phyloP scores from a whole-genome alignment of 1,140 invertebrate species.

The Papilio glaucus region DNA sequence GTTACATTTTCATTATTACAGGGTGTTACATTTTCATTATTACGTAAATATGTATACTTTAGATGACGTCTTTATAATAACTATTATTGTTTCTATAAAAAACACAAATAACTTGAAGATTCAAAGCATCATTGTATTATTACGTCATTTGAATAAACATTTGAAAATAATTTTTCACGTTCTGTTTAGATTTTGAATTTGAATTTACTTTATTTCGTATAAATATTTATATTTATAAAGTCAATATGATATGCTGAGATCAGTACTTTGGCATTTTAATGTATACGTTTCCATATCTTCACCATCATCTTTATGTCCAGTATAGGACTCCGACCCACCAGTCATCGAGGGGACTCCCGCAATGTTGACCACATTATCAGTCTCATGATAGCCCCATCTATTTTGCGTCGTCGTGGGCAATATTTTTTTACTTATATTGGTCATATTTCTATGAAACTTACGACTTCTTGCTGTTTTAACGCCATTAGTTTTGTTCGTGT shows the following conservation, averaged over 20 bases:
- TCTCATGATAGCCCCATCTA: too few species aligned
- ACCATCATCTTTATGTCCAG: too few species aligned
- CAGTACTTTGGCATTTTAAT: neutral
- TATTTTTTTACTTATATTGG: too few species aligned
- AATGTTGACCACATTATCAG: too few species aligned
- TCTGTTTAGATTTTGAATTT: slow-evolving; percentile 32
- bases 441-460: too few species aligned
- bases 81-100: slow-evolving; percentile 25
- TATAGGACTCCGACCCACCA: too few species aligned
- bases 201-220: neutral
- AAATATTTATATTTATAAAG: slow-evolving; percentile 1
- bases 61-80: slow-evolving; percentile 4
- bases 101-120: slow-evolving; percentile 29
- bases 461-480: too few species aligned
- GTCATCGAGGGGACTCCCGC: too few species aligned
- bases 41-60: neutral
- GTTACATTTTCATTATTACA: slow-evolving; percentile 6
- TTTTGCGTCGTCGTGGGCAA: too few species aligned
- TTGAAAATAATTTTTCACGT: slow-evolving; percentile 8
- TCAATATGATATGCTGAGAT: neutral
- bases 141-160: slow-evolving; percentile 30
- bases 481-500: too few species aligned
- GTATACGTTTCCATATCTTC: neutral
- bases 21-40: too few species aligned
- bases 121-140: slow-evolving; percentile 35